Percentiles rank a stretch among this genome's conserved stretches.
Conservation (phyloP, 1,140 invertebrate genomes). For the Pseudomyrmex pallidus region DNA sequence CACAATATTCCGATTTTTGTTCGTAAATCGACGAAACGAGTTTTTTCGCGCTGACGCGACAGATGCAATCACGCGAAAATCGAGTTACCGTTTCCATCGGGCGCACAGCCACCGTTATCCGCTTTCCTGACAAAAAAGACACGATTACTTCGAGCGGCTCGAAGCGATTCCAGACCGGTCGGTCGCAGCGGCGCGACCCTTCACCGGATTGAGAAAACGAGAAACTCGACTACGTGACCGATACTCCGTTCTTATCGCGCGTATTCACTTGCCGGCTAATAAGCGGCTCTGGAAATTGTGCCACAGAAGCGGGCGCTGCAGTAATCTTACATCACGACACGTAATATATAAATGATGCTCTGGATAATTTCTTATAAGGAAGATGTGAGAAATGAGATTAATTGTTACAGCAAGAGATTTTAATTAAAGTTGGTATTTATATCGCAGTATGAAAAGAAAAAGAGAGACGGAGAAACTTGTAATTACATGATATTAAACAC, state of each 20-base stretch:
- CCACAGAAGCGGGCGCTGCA: no score
- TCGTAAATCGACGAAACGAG: conserved; percentile 6
- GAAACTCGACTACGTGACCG: conserved; percentile 33
- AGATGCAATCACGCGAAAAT: conserved; percentile 53
- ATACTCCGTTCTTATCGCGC: background rate
- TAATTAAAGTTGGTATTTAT: background rate
- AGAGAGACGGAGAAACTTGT: background rate
- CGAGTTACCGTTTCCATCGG: conserved; percentile 30
- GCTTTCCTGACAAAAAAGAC: conserved; percentile 33
- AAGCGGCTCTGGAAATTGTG: background rate
- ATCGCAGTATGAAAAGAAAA: no score
- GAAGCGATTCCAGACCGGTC: conserved; percentile 36
- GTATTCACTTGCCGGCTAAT: conserved; percentile 1
- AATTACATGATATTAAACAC: background rate
- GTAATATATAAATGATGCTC: background rate
- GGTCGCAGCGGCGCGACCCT: conserved; percentile 27
- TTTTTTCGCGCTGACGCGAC: conserved; percentile 25
- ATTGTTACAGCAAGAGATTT: background rate
- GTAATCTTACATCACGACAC: background rate
- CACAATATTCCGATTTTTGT: background rate
- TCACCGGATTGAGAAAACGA: conserved; percentile 50
- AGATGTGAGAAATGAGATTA: background rate
- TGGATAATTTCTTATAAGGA: background rate
- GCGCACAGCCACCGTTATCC: conserved; percentile 30
- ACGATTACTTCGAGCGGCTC: conserved; percentile 27